Conservation (phyloP, 2,888 invertebrate species). For the Syritta pipiens region DNA sequence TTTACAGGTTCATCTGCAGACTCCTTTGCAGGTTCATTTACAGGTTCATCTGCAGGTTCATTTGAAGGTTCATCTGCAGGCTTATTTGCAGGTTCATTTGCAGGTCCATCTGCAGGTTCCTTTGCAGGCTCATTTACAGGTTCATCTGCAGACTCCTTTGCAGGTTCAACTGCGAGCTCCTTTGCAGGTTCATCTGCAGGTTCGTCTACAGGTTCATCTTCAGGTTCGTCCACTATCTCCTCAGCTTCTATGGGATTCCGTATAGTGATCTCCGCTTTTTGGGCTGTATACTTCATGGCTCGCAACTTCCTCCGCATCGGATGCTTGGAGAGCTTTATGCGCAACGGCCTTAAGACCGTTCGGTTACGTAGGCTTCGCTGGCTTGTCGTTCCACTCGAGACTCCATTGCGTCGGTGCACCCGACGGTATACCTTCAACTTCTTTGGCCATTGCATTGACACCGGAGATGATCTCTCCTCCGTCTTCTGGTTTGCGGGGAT, state of each 20-base stretch:
- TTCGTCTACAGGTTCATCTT: not conserved
- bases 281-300: conserved; percentile 16
- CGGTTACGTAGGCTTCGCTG: conserved; percentile 74
- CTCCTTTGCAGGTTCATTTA: too few species aligned
- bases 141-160: too few species aligned
- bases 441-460: conserved; percentile 10
- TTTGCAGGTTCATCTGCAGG: not conserved
- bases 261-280: too few species aligned
- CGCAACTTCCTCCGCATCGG: conserved; percentile 22
- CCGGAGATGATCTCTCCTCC: not conserved
- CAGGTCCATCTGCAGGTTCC: not conserved
- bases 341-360: conserved; percentile 70
- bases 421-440: conserved; percentile 25
- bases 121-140: not conserved
- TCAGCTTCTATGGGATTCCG: too few species aligned
- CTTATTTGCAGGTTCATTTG: not conserved
- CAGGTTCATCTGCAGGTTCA: too few species aligned
- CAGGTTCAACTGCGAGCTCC: not conserved
- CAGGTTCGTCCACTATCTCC: too few species aligned
- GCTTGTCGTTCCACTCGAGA: conserved; percentile 5
- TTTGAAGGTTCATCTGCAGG: not conserved
- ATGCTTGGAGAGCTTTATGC: conserved; percentile 23
- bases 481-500: not conserved
- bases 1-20: too few species aligned
- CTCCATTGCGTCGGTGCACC: conserved; percentile 34